Evolutionary conservation across 2,113 vertebrate species (phyloP).

Genomic region (human (Homo sapiens)): DNA sequence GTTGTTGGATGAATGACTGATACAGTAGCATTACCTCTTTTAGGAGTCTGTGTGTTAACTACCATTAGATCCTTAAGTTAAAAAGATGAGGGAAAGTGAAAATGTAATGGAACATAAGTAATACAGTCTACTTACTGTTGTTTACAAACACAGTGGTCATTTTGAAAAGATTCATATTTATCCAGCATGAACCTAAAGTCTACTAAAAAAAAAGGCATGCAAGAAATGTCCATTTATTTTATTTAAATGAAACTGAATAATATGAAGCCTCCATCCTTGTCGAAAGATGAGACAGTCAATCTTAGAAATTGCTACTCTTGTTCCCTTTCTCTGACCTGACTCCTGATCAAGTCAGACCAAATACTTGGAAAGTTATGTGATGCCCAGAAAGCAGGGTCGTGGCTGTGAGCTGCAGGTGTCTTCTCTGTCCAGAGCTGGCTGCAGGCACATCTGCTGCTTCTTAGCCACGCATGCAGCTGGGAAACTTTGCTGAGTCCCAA

Average conservation of each 20-base stretch:
- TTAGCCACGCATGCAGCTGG: background rate
- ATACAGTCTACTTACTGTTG: background rate
- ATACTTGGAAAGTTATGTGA: background rate
- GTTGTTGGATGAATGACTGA: background rate
- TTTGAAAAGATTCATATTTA: background rate
- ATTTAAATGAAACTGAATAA: background rate
- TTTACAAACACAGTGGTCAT: background rate
- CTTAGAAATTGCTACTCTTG: background rate
- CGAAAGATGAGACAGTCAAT: background rate
- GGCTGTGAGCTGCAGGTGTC: no score
- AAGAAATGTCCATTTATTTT: background rate
- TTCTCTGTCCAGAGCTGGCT: background rate
- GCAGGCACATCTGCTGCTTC: background rate
- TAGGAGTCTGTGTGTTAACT: background rate
- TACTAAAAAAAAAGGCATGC: background rate
- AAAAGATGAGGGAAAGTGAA: background rate
- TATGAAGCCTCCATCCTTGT: background rate
- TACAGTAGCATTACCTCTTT: background rate
- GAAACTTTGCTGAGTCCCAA: background rate
- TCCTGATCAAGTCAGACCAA: background rate
- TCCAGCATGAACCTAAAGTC: background rate
- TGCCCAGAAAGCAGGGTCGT: background rate
- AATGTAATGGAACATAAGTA: background rate
- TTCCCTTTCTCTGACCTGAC: background rate
- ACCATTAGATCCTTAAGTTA: background rate